These are phyloP conservation scores for Pteronura brasiliensis DNA, from an alignment of 2,113 vertebrate genomes.

Conservation along the genomic window DNA sequence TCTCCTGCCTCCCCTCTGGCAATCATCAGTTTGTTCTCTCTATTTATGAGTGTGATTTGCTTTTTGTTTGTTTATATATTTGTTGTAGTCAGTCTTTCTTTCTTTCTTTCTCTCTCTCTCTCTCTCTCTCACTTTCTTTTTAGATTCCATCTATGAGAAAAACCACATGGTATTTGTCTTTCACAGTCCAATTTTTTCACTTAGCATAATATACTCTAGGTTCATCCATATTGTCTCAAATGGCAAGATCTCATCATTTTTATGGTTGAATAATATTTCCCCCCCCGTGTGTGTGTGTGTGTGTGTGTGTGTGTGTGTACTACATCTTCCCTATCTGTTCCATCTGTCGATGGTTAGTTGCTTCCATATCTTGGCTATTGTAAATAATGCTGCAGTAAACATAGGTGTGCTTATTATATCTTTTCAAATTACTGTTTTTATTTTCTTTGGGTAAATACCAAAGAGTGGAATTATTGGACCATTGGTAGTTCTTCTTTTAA, in stretches of 20 bases:
- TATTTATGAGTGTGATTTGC: neutral
- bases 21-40: neutral
- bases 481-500: neutral
- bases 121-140: neutral
- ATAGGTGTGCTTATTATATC: no score
- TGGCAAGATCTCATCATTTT: no score
- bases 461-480: neutral
- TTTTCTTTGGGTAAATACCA: neutral
- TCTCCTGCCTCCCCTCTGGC: neutral
- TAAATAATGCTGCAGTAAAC: no score
- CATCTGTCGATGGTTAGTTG: no score
- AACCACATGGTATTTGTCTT: neutral
- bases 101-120: neutral
- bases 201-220: no score
- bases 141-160: neutral
- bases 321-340: no score
- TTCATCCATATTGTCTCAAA: no score
- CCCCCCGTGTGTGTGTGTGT: no score
- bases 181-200: neutral
- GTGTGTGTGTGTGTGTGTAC: no score
- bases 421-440: no score
- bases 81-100: neutral
- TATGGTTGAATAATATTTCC: no score
- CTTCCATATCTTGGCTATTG: no score
- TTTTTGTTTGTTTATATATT: neutral